These are phyloP conservation scores for Leuctra nigra DNA, from an alignment of 2,888 invertebrate species.

Conservation along the genomic window DNA sequence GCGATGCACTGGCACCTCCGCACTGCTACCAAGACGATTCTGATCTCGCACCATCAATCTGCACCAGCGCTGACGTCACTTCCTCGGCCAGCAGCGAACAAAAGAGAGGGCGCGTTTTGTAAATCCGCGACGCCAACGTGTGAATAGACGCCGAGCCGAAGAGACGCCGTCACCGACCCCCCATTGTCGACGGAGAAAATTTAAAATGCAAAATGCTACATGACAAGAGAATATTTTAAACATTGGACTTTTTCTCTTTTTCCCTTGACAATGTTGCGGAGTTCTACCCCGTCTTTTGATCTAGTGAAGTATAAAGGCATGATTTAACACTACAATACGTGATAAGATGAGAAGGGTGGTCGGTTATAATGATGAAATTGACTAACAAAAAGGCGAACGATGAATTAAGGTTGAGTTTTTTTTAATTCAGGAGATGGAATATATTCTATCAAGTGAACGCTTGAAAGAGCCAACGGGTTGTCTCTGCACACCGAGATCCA, in stretches of 20 bases:
- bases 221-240: constrained; percentile 19
- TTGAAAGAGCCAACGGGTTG: too few relatives aligned
- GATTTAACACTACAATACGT: constrained; percentile 17
- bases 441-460: too few relatives aligned
- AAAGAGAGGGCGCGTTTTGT: constrained; percentile 8
- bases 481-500: too few relatives aligned
- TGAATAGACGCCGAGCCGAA: constrained; percentile 1
- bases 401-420: neutral
- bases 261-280: too few relatives aligned
- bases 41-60: constrained; percentile 11
- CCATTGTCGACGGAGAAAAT: constrained; percentile 21
- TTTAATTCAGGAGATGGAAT: too few relatives aligned
- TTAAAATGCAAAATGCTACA: constrained; percentile 25
- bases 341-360: constrained; percentile 15
- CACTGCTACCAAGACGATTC: too few relatives aligned
- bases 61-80: neutral
- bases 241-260: neutral
- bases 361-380: constrained; percentile 15
- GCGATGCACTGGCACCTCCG: too few relatives aligned
- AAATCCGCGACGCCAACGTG: constrained; percentile 2
- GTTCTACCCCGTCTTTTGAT: constrained; percentile 12
- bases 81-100: neutral
- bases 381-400: constrained; percentile 9
- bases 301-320: constrained; percentile 2
- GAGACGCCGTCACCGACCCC: constrained; percentile 17